Conservation (phyloP, 1,140 invertebrate species). For the Condylostylus longicornis region DNA sequence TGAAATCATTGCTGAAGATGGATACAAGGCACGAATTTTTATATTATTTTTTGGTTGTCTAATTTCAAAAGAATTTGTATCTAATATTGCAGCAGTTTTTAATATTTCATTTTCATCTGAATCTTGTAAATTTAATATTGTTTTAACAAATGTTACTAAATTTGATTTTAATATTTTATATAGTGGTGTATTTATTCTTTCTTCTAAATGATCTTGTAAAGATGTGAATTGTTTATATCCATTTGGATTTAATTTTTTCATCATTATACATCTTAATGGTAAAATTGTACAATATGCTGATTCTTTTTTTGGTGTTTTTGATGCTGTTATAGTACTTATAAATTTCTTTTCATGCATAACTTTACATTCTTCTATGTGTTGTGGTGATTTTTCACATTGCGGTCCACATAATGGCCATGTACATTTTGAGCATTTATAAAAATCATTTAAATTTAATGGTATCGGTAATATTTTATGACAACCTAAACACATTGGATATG, state of each 20-base stretch:
- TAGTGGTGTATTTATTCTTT: conserved; percentile 39
- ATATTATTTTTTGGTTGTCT: conserved; percentile 31
- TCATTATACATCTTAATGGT: conserved; percentile 44
- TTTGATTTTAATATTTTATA: conserved; percentile 43
- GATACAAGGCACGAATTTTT: conserved; percentile 42
- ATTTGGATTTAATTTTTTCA: conserved; percentile 37
- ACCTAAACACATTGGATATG: conserved; percentile 39
- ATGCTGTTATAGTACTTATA: conserved; percentile 33
- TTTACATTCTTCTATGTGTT: conserved; percentile 39
- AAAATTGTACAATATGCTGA: conserved; percentile 45
- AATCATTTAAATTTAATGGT: conserved; percentile 30
- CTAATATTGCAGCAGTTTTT: conserved; percentile 46
- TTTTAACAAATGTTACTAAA: conserved; percentile 42
- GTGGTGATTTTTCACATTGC: conserved; percentile 35
- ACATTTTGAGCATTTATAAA: conserved; percentile 44
- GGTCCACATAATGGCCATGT: conserved; percentile 42
- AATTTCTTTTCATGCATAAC: conserved; percentile 38
- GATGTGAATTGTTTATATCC: conserved; percentile 38
- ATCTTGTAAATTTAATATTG: conserved; percentile 37
- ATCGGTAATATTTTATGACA: conserved; percentile 40
- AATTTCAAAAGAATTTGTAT: conserved; percentile 50
- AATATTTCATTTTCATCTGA: conserved; percentile 43
- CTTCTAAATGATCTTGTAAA: conserved; percentile 44
- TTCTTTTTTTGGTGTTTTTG: conserved; percentile 32
- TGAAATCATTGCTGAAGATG: conserved; percentile 42